Conservation (phyloP, 2,888 invertebrate species). For the Synergus gifuensis region DNA sequence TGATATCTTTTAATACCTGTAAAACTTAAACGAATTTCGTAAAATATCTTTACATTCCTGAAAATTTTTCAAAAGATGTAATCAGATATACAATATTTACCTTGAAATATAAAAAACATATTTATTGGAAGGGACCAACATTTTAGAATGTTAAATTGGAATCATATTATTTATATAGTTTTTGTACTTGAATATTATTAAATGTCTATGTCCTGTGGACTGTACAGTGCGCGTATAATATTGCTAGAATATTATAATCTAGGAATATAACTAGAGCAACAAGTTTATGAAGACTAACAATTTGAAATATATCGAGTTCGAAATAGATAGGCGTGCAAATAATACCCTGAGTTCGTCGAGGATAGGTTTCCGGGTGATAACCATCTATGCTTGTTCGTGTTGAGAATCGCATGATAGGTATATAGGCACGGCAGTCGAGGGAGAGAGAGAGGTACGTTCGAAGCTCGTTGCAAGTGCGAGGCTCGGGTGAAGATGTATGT, state of each 20-base stretch:
- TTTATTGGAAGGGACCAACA: no score
- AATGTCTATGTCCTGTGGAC: no score
- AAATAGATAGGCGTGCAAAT: constrained; percentile 21
- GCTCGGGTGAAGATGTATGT: constrained; percentile 44
- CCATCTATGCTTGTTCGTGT: constrained; percentile 57
- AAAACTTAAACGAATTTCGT: no score
- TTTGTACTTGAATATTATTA: no score
- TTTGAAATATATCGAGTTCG: constrained; percentile 22
- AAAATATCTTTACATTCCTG: no score
- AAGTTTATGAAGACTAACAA: neutral
- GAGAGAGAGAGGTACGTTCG: constrained; percentile 22
- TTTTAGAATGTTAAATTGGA: no score
- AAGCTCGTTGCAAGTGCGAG: constrained; percentile 32
- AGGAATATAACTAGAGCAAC: neutral
- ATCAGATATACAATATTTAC: no score
- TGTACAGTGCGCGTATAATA: no score
- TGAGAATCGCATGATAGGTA: constrained; percentile 53
- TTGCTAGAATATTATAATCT: neutral
- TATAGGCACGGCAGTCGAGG: constrained; percentile 45
- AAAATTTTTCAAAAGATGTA: no score
- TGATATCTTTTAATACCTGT: no score
- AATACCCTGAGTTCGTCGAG: constrained; percentile 30
- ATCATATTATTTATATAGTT: no score
- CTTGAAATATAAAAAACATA: no score
- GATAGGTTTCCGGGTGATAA: constrained; percentile 36